A percentile compares a stretch with the other conserved stretches of the same genome.
Conservation (phyloP, 2,888 invertebrate species). For the Meliscaeva auricollis region DNA sequence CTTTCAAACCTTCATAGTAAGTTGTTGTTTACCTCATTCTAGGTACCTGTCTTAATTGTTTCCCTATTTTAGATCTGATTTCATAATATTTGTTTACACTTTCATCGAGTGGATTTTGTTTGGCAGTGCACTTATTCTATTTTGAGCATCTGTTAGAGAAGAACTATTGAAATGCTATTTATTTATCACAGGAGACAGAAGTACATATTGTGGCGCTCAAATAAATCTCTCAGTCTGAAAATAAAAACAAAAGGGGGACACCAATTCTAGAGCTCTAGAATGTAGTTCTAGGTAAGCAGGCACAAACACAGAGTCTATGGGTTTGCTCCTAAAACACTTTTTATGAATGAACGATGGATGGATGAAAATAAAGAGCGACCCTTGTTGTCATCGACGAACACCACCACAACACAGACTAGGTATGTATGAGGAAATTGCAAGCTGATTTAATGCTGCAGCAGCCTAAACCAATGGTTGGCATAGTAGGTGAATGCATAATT, state of each 20-base stretch:
- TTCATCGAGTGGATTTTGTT: neutral
- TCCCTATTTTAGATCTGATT: neutral
- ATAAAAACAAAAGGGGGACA: slow-evolving; percentile 25
- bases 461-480: slow-evolving; percentile 32
- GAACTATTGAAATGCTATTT: too few relatives aligned
- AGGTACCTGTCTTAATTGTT: neutral
- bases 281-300: slow-evolving; percentile 45
- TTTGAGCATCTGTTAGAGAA: neutral
- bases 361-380: slow-evolving; percentile 37
- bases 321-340: slow-evolving; percentile 24
- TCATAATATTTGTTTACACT: slow-evolving; percentile 24
- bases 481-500: slow-evolving; percentile 58
- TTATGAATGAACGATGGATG: slow-evolving; percentile 7
- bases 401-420: slow-evolving; percentile 54
- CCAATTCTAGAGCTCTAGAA: neutral
- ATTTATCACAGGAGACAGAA: too few relatives aligned
- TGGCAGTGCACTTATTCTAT: neutral
- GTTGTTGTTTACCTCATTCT: too few relatives aligned
- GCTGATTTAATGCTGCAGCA: slow-evolving; percentile 55
- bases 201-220: slow-evolving; percentile 63
- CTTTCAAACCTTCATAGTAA: too few relatives aligned
- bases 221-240: slow-evolving; percentile 51
- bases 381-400: slow-evolving; percentile 32
- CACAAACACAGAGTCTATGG: slow-evolving; percentile 33
- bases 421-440: slow-evolving; percentile 68